Evolutionary conservation across 2,113 vertebrate genomes (phyloP), one percentile per base, ranked within the genome.

Genomic region (Crocuta crocuta): DNA sequence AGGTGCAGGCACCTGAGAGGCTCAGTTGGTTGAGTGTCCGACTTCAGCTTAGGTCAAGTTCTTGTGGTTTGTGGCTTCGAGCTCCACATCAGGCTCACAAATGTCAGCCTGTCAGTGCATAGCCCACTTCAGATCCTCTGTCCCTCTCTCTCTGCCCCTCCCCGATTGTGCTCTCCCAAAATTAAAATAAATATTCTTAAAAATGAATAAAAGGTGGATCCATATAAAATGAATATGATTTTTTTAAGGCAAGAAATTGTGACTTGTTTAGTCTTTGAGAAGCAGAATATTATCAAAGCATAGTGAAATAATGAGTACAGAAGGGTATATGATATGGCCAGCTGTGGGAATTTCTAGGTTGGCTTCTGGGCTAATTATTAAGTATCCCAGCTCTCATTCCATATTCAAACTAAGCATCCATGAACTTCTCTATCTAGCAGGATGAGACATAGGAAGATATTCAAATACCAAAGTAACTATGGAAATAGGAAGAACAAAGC

Each of bases 401-500:
- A 33, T 39, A 97, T 97, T 97, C 97, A 97, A 94, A 96, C 87
- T 96, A 97, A 96, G 78, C 92, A 93, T 93, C 94, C 84, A 65
- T 91, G 96, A 96, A 97, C 90, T 93, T 87, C 85, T 96, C 88
- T 89, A 45, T 55, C n/a, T 92, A 90, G 70, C 94, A 94, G 90
- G 84, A 82, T 45, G 85, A 97, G 84, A 66, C 79, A 78, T 35
- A 97, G 71, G 87, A 94, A 92, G 53, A 95, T 96, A 97, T 96
- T 97, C 96, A 95, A 97, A 97, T 96, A 94, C 96, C 94, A 89
- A 91, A 97, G 96, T 96, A 96, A 97, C 94, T 97, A 95, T 95
- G 97, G 97, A 97, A 96, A 98, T 98, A 88, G 43, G 89, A 96
- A 93, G 96, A 98, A 97, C 92, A 98, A 98, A 98, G 89, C 92